Evolutionary conservation across 1,140 invertebrate species (phyloP), one percentile per base, ranked within the genome.

Genomic region (Colletes latitarsis): DNA sequence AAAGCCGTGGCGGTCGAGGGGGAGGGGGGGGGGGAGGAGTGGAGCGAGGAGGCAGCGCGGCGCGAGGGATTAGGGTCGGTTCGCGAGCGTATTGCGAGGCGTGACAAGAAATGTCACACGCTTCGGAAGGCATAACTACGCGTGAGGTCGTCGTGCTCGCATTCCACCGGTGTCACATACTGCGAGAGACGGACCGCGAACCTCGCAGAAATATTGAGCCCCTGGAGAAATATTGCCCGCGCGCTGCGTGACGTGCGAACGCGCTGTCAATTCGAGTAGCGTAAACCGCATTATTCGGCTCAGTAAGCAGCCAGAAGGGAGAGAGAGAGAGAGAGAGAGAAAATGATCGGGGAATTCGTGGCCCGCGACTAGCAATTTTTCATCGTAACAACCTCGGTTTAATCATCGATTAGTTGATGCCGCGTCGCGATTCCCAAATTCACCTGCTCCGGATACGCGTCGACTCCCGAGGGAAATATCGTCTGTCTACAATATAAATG

Each of bases 21-120:
- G 84, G 67, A 78, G 81, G 84, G 84, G 77, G 83, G 0, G 41
- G 52, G 76, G 64, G 77, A 68, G 67, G 67, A 8, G 43, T 57
- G 60, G 85, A 69, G 81, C 82, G 84, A 85, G 77, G 83, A 82
- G 75, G 21, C 57, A 55, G 58, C 84, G 58, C n/a, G 69, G 46
- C 8, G 43, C 19, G 60, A 49, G 43, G 62, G 19, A 77, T 69
- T 82, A 81, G 85, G 80, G 88, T 46, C 43, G 30, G 75, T 89
- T 82, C 69, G 68, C 77, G 68, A 79, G 69, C 86, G 85, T 88
- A 88, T 89, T 85, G 88, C 85, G 81, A 87, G 86, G 88, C 89
- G 88, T 91, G 90, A 91, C 91, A 91, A 92, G 91, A 92, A 92
- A 91, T 90, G 89, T 92, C 91, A 90, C 89, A 89, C 88, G 90